phyloP scores from a whole-genome alignment of 1,140 invertebrate genomes.

The Macrobrachium nipponense region DNA sequence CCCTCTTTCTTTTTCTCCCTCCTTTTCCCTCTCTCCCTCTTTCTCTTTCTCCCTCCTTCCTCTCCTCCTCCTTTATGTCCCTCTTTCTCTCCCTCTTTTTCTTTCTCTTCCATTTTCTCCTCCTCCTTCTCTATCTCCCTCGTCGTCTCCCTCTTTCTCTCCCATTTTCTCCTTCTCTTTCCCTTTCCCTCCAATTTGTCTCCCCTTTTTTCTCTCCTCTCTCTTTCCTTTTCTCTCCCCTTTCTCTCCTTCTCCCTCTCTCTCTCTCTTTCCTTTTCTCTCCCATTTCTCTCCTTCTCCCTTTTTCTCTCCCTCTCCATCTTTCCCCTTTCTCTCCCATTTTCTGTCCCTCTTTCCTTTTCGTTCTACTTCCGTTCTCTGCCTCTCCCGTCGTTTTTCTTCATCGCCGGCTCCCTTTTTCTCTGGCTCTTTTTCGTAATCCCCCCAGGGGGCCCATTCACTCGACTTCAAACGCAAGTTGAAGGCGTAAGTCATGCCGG shows the following conservation, averaged over 20 bases:
- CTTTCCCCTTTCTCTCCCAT: not conserved
- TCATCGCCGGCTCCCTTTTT: not conserved
- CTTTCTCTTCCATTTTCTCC: not conserved
- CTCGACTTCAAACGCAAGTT: conserved; percentile 52
- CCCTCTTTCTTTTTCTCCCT: too few relatives aligned
- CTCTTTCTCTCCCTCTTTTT: not conserved
- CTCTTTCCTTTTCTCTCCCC: not conserved
- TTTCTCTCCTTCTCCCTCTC: not conserved
- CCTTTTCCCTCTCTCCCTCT: too few relatives aligned
- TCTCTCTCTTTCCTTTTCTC: not conserved
- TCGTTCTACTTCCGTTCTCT: not conserved
- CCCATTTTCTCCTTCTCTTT: not conserved
- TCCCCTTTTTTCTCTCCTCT: not conserved
- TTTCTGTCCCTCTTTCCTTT: not conserved
- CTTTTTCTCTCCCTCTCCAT: not conserved
- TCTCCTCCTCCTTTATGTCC: not conserved
- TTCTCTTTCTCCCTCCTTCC: not conserved
- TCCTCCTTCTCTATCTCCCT: not conserved
- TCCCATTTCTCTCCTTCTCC: not conserved
- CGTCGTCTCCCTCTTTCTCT: not conserved
- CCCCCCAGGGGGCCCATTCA: conserved; percentile 48
- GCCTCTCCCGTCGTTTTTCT: not conserved
- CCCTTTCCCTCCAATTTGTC: not conserved
- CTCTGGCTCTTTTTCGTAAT: not conserved
- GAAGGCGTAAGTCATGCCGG: conserved; percentile 54